A percentile compares a stretch with the other conserved stretches of the same genome.
phyloP scores from a whole-genome alignment of 2,888 invertebrate genomes.

The Diaphora mendica region DNA sequence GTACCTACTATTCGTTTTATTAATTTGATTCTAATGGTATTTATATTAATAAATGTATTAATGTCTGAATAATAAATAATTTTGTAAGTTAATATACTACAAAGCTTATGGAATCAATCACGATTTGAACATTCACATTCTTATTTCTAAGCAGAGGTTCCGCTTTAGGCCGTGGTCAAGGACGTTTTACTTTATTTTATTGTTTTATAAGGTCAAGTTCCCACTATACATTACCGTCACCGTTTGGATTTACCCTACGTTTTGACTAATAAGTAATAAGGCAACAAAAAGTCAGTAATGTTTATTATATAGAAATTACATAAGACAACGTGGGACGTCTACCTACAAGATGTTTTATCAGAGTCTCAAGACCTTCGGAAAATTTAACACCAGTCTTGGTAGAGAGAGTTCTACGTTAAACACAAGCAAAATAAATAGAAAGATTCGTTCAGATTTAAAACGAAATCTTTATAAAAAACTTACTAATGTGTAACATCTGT shows the following conservation, averaged over 20 bases:
- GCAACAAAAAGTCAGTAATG: background rate
- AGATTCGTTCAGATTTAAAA: background rate
- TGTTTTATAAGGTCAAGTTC: slow-evolving; percentile 59
- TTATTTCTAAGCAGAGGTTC: slow-evolving; percentile 29
- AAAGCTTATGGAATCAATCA: slow-evolving; percentile 26
- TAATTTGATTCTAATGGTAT: background rate
- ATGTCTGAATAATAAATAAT: background rate
- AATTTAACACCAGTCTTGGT: background rate
- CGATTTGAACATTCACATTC: slow-evolving; percentile 43
- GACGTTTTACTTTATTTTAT: slow-evolving; percentile 43
- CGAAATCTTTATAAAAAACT: background rate
- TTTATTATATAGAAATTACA: background rate
- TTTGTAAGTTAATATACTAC: slow-evolving; percentile 27
- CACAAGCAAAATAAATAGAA: background rate
- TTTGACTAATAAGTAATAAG: slow-evolving; percentile 18
- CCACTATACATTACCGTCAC: slow-evolving; percentile 34
- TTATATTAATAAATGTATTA: no score
- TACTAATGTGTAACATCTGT: background rate
- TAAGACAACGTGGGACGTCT: background rate
- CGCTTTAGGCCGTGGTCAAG: slow-evolving; percentile 38
- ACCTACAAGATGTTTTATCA: background rate
- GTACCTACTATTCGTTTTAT: background rate
- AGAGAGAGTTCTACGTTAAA: background rate
- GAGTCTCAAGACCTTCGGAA: background rate
- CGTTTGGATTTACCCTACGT: slow-evolving; percentile 23